Evolutionary conservation across 1,140 invertebrate genomes (phyloP).

Genomic region (Drosophila ironensis): DNA sequence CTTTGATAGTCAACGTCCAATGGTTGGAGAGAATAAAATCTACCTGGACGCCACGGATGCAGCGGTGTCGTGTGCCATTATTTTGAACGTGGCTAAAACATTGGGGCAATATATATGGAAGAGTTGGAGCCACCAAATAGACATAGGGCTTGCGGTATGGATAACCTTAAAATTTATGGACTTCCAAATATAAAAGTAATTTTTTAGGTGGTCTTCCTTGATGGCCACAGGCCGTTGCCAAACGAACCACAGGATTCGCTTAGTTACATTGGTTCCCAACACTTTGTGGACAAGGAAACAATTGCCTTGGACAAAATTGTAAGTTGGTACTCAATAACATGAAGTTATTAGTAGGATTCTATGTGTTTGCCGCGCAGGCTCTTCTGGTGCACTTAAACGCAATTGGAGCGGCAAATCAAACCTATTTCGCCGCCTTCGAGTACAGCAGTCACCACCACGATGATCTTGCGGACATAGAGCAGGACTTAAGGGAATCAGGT

Average conservation of each 20-base stretch:
- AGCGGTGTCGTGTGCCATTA: slow-evolving; percentile 98
- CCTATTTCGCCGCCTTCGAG: slow-evolving; percentile 21
- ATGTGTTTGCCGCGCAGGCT: background rate
- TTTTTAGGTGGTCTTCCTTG: slow-evolving; percentile 42
- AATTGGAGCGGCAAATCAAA: slow-evolving; percentile 42
- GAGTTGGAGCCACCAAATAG: background rate
- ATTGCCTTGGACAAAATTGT: slow-evolving; percentile 14
- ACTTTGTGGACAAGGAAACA: slow-evolving; percentile 2
- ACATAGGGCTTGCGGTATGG: slow-evolving; percentile 39
- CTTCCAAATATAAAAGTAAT: background rate
- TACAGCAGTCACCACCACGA: background rate
- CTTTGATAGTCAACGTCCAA: slow-evolving; percentile 90
- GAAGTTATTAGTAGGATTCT: slow-evolving; percentile 80
- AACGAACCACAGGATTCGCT: background rate
- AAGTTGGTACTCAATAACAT: background rate
- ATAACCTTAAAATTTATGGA: background rate
- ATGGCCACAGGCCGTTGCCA: slow-evolving; percentile 28
- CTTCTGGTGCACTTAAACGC: slow-evolving; percentile 19
- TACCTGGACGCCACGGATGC: slow-evolving; percentile 93
- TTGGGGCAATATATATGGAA: slow-evolving; percentile 3
- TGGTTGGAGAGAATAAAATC: background rate
- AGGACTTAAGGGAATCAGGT: background rate
- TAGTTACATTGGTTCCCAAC: slow-evolving; percentile 9
- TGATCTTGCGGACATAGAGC: slow-evolving; percentile 21
- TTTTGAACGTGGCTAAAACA: slow-evolving; percentile 91